Evolutionary conservation across 2,888 invertebrate genomes (phyloP).

Genomic region (Pseudoips prasinana): DNA sequence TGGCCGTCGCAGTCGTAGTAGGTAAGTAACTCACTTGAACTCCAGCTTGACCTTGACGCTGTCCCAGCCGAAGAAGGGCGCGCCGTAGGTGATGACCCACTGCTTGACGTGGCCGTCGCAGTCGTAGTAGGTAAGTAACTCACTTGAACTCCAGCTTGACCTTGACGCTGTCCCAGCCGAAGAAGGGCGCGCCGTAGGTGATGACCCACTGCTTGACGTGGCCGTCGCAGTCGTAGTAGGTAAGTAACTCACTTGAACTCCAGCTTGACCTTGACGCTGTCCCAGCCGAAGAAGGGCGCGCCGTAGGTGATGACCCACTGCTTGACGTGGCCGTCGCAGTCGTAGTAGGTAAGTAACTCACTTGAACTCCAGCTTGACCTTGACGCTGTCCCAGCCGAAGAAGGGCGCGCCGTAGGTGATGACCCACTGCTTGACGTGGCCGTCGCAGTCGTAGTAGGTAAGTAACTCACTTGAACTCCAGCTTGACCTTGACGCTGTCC

Average conservation of each 20-base stretch:
- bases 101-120: constrained; percentile 95
- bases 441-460: too few species aligned
- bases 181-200: constrained; percentile 97
- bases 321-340: constrained; percentile 94
- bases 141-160: constrained; percentile 96
- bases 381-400: constrained; percentile 97
- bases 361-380: constrained; percentile 96
- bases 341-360: too few species aligned
- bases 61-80: constrained; percentile 98
- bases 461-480: constrained; percentile 98
- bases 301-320: constrained; percentile 98
- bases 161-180: constrained; percentile 96
- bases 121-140: too few species aligned
- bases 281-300: constrained; percentile 98
- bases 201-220: constrained; percentile 96
- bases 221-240: too few species aligned
- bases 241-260: constrained; percentile 98
- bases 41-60: constrained; percentile 93
- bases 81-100: constrained; percentile 97
- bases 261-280: constrained; percentile 92
- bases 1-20: constrained; percentile 96
- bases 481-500: constrained; percentile 93
- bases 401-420: constrained; percentile 97
- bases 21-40: constrained; percentile 97
- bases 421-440: constrained; percentile 96